A percentile compares a stretch with the other conserved stretches of the same genome.
Conservation (phyloP, 2,888 invertebrate species). For the Kuschelorhynchus macadamiae region DNA sequence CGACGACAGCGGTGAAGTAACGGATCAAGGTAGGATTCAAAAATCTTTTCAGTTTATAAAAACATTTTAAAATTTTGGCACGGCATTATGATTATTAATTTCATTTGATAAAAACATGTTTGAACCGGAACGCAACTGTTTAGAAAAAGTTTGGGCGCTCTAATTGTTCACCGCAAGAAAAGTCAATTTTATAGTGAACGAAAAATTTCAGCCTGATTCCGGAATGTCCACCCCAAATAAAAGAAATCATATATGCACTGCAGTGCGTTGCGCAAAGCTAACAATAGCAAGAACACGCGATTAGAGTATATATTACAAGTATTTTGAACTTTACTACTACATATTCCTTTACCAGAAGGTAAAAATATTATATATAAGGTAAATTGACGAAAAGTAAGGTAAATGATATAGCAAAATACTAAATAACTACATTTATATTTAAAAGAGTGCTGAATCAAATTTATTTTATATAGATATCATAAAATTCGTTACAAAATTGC, state of each 20-base stretch:
- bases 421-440: no score
- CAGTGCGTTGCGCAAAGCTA: constrained; percentile 43
- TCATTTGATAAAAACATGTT: no score
- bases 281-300: constrained; percentile 25
- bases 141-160: not conserved
- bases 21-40: constrained; percentile 54
- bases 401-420: no score
- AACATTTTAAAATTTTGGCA: not conserved
- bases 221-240: constrained; percentile 9
- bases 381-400: no score
- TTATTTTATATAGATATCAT: no score
- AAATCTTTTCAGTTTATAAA: not conserved
- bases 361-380: no score
- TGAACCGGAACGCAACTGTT: no score
- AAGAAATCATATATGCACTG: constrained; percentile 29
- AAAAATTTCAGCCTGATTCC: constrained; percentile 1
- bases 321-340: not conserved
- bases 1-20: constrained; percentile 58
- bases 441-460: no score
- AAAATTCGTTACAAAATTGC: no score
- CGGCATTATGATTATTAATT: no score
- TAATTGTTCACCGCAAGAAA: no score
- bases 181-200: not conserved
- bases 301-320: constrained; percentile 12
- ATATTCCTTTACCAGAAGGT: no score